phyloP scores from a whole-genome alignment of 92 coral and sea anemone genomes.

The Scolanthus callimorphus region DNA sequence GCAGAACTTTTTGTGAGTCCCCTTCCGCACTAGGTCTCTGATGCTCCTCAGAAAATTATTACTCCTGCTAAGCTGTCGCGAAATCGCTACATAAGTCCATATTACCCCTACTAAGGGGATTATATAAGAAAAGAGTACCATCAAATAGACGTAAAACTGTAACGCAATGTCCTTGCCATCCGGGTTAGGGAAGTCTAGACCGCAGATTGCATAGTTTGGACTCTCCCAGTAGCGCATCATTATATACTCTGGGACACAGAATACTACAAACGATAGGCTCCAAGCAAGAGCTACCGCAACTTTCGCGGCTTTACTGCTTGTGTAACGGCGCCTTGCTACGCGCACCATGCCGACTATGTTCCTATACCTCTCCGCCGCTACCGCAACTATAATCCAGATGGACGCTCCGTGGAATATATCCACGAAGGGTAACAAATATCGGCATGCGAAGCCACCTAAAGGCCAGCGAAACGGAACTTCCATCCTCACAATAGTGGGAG shows the following conservation, averaged over 20 bases:
- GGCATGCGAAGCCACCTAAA: conserved; percentile 42
- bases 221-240: conserved; percentile 1
- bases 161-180: neutral
- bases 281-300: conserved; percentile 9
- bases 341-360: conserved; percentile 38
- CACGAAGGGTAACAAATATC: conserved; percentile 33
- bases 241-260: conserved; percentile 19
- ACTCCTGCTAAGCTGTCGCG: conserved; percentile 19
- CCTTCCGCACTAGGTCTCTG: conserved; percentile 10
- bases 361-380: conserved; percentile 47
- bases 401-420: conserved; percentile 54
- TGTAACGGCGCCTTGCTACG: conserved; percentile 5
- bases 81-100: conserved; percentile 33
- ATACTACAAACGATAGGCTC: conserved; percentile 23
- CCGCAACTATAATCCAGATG: conserved; percentile 49
- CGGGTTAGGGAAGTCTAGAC: neutral
- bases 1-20: conserved; percentile 1
- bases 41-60: conserved; percentile 20
- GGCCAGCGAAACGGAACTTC: conserved; percentile 49
- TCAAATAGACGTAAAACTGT: conserved; percentile 3
- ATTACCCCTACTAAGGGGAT: conserved; percentile 16
- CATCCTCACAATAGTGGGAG: conserved; percentile 26
- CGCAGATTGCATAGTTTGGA: neutral
- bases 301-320: conserved; percentile 17
- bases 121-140: conserved; percentile 10